Conservation (phyloP, 1,140 invertebrate species). For the Pseudomyrmex cubaensis region DNA sequence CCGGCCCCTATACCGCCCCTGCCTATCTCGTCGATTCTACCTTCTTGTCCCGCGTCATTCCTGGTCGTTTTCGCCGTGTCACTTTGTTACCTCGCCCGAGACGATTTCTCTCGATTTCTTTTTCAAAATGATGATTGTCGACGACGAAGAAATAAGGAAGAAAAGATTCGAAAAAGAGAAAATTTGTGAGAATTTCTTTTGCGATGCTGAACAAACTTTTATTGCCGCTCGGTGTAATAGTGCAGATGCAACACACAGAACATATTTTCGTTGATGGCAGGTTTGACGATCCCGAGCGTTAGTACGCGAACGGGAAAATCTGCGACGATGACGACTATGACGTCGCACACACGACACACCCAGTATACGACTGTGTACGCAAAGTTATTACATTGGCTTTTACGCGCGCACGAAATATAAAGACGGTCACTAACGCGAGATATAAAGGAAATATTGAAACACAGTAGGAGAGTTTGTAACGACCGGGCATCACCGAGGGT, state of each 20-base stretch:
- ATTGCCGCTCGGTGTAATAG: neutral
- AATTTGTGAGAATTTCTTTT: constrained; percentile 15
- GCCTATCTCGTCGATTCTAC: constrained; percentile 47
- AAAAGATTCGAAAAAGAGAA: neutral
- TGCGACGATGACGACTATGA: neutral
- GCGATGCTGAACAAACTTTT: constrained; percentile 34
- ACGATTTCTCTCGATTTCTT: constrained; percentile 27
- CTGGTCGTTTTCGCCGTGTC: constrained; percentile 56
- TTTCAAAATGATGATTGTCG: constrained; percentile 21
- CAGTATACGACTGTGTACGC: constrained; percentile 7
- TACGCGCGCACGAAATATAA: constrained; percentile 65
- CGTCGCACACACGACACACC: neutral
- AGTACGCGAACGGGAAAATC: neutral
- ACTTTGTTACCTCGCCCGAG: constrained; percentile 61
- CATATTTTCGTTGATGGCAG: constrained; percentile 40
- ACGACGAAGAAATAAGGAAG: neutral
- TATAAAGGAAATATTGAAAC: constrained; percentile 70
- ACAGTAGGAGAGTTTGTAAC: constrained; percentile 66
- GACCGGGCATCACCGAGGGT: constrained; percentile 24
- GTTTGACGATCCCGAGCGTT: constrained; percentile 52
- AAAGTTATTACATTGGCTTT: constrained; percentile 63
- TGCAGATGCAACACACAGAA: neutral
- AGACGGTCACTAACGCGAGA: constrained; percentile 56
- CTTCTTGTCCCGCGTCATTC: constrained; percentile 58
- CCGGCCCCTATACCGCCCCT: neutral